Conservation (phyloP, 1,140 invertebrate genomes). For the Drosophila nasuta region DNA sequence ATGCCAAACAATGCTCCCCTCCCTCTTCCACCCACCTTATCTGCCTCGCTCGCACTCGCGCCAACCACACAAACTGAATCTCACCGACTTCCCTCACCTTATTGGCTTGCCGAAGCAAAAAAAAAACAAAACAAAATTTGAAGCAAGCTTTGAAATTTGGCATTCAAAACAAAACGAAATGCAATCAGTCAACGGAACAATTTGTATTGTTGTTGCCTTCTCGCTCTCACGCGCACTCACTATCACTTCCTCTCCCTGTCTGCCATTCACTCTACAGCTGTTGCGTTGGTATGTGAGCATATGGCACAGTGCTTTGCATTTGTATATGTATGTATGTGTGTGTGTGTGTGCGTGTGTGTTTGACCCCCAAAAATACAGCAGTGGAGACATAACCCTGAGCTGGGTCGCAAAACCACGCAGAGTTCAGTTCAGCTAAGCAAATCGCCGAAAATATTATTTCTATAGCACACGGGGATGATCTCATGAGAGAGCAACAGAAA, state of each 20-base stretch:
- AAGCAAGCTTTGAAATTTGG: slow-evolving; percentile 39
- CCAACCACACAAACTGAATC: neutral
- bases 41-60: neutral
- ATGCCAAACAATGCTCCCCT: slow-evolving; percentile 16
- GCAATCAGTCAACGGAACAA: slow-evolving; percentile 70
- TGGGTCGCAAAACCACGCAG: slow-evolving; percentile 30
- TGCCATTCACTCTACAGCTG: neutral
- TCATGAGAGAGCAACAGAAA: slow-evolving; percentile 14
- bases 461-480: slow-evolving; percentile 27
- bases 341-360: slow-evolving; percentile 32
- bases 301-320: neutral
- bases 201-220: slow-evolving; percentile 44
- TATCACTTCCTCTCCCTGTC: neutral
- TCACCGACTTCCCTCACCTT: neutral
- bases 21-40: neutral
- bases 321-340: slow-evolving; percentile 7
- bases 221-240: neutral
- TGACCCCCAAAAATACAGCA: slow-evolving; percentile 66
- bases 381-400: slow-evolving; percentile 41
- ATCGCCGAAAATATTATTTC: slow-evolving; percentile 15
- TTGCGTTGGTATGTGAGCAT: slow-evolving; percentile 3
- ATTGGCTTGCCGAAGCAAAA: neutral
- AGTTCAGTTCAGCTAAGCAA: slow-evolving; percentile 42
- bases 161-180: slow-evolving; percentile 59
- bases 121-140: neutral